Percentiles rank a stretch among this genome's conserved stretches.
phyloP scores from a whole-genome alignment of 2,797 vertebrate species.

The Dipus sagitta region DNA sequence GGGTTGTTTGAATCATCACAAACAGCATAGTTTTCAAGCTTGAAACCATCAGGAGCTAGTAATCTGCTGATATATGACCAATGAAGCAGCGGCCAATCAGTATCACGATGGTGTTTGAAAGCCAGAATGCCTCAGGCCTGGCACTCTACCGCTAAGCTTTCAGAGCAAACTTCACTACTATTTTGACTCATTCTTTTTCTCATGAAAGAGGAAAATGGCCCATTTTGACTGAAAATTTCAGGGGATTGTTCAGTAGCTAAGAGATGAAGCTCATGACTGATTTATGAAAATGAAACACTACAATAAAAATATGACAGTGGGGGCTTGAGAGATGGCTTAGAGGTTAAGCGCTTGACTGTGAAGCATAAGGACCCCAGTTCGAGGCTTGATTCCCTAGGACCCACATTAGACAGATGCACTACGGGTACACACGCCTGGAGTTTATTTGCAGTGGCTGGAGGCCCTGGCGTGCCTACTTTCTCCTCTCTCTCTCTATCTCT shows the following conservation, averaged over 20 bases:
- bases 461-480: no score
- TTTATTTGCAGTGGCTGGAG: no score
- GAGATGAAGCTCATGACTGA: background rate
- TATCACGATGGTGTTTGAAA: background rate
- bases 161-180: conserved; percentile 31
- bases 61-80: background rate
- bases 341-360: no score
- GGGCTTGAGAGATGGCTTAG: no score
- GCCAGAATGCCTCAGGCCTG: background rate
- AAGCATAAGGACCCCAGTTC: no score
- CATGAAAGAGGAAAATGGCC: conserved; percentile 8
- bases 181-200: conserved; percentile 29
- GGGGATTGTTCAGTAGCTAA: background rate
- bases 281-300: conserved; percentile 41
- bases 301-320: background rate
- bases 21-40: background rate
- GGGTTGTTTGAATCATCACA: background rate
- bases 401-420: no score
- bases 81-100: background rate
- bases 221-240: conserved; percentile 24
- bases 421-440: no score
- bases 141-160: background rate
- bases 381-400: no score
- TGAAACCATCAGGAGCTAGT: background rate
- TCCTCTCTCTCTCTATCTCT: no score